Conservation (phyloP, 2,797 vertebrate genomes). For the Pantherophis alleghaniensis region DNA sequence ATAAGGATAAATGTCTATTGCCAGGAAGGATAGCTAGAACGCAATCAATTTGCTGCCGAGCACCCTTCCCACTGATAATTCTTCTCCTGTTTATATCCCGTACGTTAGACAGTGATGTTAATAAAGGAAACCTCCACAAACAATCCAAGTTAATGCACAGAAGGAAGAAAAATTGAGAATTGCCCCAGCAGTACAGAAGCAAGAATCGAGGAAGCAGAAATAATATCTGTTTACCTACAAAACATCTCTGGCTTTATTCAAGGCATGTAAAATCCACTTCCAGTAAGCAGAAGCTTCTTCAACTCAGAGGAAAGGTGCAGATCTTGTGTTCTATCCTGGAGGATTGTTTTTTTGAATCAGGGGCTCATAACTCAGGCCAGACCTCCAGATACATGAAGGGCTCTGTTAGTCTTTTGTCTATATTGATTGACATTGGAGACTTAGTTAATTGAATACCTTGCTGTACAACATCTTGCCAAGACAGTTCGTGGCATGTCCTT, state of each 20-base stretch:
- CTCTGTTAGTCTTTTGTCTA: neutral
- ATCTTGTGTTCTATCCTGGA: neutral
- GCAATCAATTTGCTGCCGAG: constrained; percentile 18
- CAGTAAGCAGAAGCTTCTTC: neutral
- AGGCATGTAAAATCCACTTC: neutral
- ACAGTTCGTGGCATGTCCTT: neutral
- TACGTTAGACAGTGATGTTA: neutral
- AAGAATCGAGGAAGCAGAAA: neutral
- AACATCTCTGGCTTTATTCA: neutral
- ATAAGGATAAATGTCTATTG: constrained; percentile 38
- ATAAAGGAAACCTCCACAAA: neutral
- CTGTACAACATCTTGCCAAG: neutral
- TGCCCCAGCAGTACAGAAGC: neutral
- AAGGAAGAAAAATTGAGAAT: neutral
- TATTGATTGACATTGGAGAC: neutral
- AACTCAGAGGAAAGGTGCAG: neutral
- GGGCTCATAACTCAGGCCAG: neutral
- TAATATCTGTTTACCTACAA: neutral
- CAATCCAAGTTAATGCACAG: neutral
- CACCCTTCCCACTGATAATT: neutral
- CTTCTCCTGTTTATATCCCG: neutral
- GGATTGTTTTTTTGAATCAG: neutral
- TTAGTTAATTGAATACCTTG: neutral
- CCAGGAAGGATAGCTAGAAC: constrained; percentile 1
- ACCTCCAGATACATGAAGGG: neutral